Evolutionary conservation across 2,888 invertebrate genomes (phyloP).

Genomic region (Trachelus stipa): DNA sequence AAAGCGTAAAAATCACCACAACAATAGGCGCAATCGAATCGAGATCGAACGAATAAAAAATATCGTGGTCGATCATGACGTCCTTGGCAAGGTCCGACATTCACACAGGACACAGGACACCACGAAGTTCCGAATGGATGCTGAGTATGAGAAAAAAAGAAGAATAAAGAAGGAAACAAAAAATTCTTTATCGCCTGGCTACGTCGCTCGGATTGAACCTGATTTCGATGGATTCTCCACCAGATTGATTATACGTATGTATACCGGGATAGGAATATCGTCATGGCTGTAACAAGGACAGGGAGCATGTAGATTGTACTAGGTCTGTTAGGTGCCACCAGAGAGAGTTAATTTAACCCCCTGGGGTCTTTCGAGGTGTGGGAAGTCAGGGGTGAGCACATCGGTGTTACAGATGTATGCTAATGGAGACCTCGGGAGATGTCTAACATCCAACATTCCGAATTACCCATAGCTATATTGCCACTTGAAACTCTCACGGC

Average conservation of each 20-base stretch:
- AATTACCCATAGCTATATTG: slow-evolving; percentile 36
- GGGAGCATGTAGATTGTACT: not conserved
- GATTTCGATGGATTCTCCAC: not conserved
- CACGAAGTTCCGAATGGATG: not conserved
- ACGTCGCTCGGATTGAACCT: not conserved
- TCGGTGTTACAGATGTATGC: slow-evolving; percentile 58
- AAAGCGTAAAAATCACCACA: not conserved
- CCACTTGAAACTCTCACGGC: not conserved
- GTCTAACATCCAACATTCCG: slow-evolving; percentile 55
- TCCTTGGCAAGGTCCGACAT: not conserved
- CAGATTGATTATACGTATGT: not conserved
- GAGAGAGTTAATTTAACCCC: slow-evolving; percentile 53
- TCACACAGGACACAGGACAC: not conserved
- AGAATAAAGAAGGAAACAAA: not conserved
- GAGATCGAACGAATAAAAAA: not conserved
- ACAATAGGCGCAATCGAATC: not conserved
- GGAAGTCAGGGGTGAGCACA: slow-evolving; percentile 49
- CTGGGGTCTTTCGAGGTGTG: slow-evolving; percentile 37
- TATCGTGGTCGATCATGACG: not conserved
- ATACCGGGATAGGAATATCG: not conserved
- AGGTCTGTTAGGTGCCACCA: slow-evolving; percentile 15
- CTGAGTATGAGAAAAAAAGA: not conserved
- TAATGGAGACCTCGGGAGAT: slow-evolving; percentile 60
- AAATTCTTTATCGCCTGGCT: not conserved
- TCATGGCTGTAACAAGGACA: not conserved